These are phyloP conservation scores for Catocala fraxini DNA, from an alignment of 2,888 invertebrate genomes.

Conservation along the genomic window DNA sequence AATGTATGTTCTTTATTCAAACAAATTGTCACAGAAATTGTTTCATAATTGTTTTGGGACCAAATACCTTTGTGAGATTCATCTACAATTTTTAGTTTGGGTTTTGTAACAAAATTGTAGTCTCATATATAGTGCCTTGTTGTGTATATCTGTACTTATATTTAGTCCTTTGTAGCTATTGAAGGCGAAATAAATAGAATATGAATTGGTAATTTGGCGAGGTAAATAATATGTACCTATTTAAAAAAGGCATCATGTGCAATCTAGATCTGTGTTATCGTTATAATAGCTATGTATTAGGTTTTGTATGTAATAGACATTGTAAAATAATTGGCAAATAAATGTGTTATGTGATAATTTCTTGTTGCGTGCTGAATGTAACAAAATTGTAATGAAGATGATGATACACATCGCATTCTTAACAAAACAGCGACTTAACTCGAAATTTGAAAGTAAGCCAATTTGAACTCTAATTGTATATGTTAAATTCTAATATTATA, in stretches of 20 bases:
- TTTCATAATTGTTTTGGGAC: conserved; percentile 29
- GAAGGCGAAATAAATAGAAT: conserved; percentile 3
- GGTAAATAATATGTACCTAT: background rate
- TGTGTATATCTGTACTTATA: background rate
- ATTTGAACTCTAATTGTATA: no score
- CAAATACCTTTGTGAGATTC: conserved; percentile 29
- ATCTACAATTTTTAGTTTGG: background rate
- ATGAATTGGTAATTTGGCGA: background rate
- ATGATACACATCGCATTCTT: no score
- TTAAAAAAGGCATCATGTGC: conserved; percentile 13
- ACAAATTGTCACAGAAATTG: no score
- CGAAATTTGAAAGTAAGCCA: no score
- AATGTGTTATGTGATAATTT: conserved; percentile 7
- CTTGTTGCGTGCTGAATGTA: conserved; percentile 1
- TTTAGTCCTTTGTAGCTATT: conserved; percentile 8
- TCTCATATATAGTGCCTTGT: conserved; percentile 40
- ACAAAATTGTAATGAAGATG: no score
- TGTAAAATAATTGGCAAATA: conserved; percentile 3
- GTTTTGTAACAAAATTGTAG: conserved; percentile 10
- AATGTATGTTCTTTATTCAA: no score
- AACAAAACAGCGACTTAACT: no score
- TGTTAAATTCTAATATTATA: no score
- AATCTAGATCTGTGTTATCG: conserved; percentile 20
- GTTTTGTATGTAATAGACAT: background rate
- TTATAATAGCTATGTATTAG: conserved; percentile 3